These are phyloP conservation scores for Cynocephalus volans DNA, from an alignment of 2,113 vertebrate genomes.

Conservation along the genomic window DNA sequence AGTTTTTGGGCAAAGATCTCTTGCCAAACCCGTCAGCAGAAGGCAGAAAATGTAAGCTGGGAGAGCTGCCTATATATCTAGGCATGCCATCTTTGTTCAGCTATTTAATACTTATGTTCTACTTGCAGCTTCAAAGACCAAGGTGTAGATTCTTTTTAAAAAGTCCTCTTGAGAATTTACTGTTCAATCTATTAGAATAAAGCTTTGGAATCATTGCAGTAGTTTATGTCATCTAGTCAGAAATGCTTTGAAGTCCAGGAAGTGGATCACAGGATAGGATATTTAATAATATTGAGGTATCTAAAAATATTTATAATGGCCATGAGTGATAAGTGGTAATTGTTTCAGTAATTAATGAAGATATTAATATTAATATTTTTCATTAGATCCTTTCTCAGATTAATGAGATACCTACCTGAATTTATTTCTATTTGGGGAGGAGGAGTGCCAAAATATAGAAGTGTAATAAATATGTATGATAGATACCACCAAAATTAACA, in stretches of 20 bases:
- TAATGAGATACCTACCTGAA: not conserved
- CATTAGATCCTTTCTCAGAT: not conserved
- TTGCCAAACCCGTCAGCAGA: slow-evolving; percentile 59
- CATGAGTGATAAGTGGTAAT: not conserved
- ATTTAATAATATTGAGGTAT: not conserved
- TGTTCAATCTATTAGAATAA: not conserved
- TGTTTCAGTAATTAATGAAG: slow-evolving; percentile 30
- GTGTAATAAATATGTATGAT: slow-evolving; percentile 1
- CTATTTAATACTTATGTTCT: not conserved
- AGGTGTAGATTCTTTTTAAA: not conserved
- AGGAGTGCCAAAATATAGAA: not conserved
- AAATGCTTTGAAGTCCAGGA: not conserved
- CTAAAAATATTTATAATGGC: slow-evolving; percentile 49
- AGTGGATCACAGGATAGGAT: not conserved
- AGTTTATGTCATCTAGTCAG: not conserved
- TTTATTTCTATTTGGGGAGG: slow-evolving; percentile 19
- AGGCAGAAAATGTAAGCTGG: slow-evolving; percentile 47
- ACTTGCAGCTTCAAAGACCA: slow-evolving; percentile 43
- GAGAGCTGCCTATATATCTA: not conserved
- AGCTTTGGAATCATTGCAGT: not conserved
- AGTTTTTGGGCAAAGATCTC: slow-evolving; percentile 36
- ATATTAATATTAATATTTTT: slow-evolving; percentile 24
- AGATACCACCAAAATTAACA: slow-evolving; percentile 26
- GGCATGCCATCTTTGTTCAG: not conserved
- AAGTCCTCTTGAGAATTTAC: not conserved